A percentile compares a stretch with the other conserved stretches of the same genome.
Conservation (phyloP, 1,140 invertebrate genomes). For the Oryctes rhinoceros region DNA sequence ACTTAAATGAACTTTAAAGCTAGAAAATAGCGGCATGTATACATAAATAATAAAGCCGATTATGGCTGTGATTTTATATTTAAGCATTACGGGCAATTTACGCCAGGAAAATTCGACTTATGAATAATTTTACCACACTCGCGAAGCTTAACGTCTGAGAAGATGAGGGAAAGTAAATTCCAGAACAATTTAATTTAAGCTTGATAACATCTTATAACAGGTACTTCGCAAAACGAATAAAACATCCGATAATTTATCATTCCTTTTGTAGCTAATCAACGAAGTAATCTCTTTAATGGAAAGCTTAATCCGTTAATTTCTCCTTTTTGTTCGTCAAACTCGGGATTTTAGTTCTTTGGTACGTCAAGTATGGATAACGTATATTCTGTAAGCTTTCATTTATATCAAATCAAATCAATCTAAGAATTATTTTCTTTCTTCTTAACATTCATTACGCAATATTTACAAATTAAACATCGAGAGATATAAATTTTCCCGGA, state of each 20-base stretch:
- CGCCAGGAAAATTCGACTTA: not conserved
- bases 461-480: too few relatives aligned
- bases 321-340: not conserved
- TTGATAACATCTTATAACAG: slow-evolving; percentile 26
- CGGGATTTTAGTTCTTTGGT: too few relatives aligned
- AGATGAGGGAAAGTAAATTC: slow-evolving; percentile 1
- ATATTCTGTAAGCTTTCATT: too few relatives aligned
- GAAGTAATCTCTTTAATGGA: not conserved
- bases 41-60: slow-evolving; percentile 11
- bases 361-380: too few relatives aligned
- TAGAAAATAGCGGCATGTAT: not conserved
- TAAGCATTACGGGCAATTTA: slow-evolving; percentile 13
- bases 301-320: slow-evolving; percentile 16
- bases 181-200: slow-evolving; percentile 30
- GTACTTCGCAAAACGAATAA: slow-evolving; percentile 11
- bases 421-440: too few relatives aligned
- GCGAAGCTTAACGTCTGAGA: not conserved
- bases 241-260: not conserved
- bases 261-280: slow-evolving; percentile 32
- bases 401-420: too few relatives aligned
- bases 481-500: too few relatives aligned
- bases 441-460: too few relatives aligned
- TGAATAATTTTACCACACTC: slow-evolving; percentile 10
- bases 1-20: not conserved
- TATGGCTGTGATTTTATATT: slow-evolving; percentile 18